Conservation (phyloP, 2,797 vertebrate species). For the Sebastes variabilis region DNA sequence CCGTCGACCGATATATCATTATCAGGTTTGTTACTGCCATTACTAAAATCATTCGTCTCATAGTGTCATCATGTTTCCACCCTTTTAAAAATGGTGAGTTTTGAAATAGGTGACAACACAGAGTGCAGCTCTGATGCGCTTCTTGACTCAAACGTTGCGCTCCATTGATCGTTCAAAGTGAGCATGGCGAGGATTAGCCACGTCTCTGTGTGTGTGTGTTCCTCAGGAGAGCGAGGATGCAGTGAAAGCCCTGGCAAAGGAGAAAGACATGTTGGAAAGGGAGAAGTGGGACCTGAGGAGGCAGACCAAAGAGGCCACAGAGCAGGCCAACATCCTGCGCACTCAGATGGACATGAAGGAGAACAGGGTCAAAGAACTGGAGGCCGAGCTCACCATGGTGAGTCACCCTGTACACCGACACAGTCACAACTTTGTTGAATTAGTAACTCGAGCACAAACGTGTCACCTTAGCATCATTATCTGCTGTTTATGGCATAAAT, state of each 20-base stretch:
- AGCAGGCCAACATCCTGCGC: constrained; percentile 90
- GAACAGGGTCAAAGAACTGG: constrained; percentile 98
- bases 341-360: constrained; percentile 97
- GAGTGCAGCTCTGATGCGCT: not conserved
- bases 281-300: constrained; percentile 97
- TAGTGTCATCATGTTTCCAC: not conserved
- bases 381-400: constrained; percentile 98
- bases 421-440: not conserved
- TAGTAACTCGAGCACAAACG: not conserved
- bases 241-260: constrained; percentile 93
- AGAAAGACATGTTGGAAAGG: constrained; percentile 94
- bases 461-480: constrained; percentile 4
- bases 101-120: not conserved
- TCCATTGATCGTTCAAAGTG: not conserved
- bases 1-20: not conserved
- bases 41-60: not conserved
- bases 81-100: not conserved
- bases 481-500: not conserved
- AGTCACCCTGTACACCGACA: not conserved
- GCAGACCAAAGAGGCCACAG: constrained; percentile 95
- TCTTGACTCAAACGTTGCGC: not conserved
- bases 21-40: not conserved
- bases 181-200: not conserved
- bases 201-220: not conserved
- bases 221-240: constrained; percentile 95